Evolutionary conservation across 2,888 invertebrate species (phyloP).

Genomic region (Caenorhabditis imperialis): DNA sequence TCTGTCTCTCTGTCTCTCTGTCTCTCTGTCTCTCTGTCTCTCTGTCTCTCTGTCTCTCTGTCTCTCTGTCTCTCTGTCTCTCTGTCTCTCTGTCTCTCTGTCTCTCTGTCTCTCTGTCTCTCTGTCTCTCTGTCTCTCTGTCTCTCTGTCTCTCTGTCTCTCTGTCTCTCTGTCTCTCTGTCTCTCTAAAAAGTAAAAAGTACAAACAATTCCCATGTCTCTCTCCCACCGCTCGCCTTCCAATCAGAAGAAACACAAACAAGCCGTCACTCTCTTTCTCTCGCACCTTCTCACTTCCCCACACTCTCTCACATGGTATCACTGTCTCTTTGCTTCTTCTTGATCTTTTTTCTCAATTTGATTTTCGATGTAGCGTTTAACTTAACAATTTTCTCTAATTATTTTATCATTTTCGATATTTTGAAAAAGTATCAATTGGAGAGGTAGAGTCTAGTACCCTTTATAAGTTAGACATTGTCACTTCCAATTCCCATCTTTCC

Average conservation of each 20-base stretch:
- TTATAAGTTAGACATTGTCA: not conserved
- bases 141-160: constrained; percentile 5
- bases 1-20: not conserved
- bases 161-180: constrained; percentile 5
- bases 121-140: constrained; percentile 8
- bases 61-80: not conserved
- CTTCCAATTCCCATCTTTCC: not conserved
- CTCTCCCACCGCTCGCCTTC: too few species aligned
- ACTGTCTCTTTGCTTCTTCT: not conserved
- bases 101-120: constrained; percentile 11
- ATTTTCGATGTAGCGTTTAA: too few species aligned
- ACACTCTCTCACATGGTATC: too few species aligned
- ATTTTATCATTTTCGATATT: too few species aligned
- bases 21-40: not conserved
- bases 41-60: not conserved
- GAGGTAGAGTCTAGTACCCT: too few species aligned
- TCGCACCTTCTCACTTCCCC: not conserved
- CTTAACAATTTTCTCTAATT: too few species aligned
- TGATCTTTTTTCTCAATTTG: not conserved
- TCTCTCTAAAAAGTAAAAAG: not conserved
- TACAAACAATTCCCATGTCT: too few species aligned
- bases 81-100: constrained; percentile 5
- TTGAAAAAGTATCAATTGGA: too few species aligned
- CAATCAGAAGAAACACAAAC: constrained; percentile 24
- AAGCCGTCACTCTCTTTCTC: constrained; percentile 9